These are phyloP conservation scores for Hemicordylus capensis DNA, from an alignment of 2,113 vertebrate genomes.

Conservation along the genomic window DNA sequence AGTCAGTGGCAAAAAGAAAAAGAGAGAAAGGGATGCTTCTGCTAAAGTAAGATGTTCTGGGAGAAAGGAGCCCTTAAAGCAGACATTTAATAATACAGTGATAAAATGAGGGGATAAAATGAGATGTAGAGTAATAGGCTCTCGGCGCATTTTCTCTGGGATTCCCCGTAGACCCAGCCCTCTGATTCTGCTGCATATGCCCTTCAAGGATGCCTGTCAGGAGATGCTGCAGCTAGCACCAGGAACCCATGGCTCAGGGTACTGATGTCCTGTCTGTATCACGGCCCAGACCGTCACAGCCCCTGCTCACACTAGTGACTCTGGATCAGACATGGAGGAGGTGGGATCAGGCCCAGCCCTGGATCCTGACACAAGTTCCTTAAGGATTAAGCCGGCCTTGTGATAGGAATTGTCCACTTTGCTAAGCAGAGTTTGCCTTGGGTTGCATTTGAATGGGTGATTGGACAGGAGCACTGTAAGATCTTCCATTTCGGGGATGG, in stretches of 20 bases:
- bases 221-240: background rate
- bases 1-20: conserved; percentile 31
- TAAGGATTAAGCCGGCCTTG: no score
- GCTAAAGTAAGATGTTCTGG: conserved; percentile 19
- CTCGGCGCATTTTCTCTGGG: background rate
- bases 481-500: no score
- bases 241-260: background rate
- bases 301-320: no score
- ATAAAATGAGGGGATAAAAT: conserved; percentile 29
- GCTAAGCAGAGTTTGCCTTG: no score
- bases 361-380: background rate
- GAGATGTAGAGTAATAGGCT: conserved; percentile 28
- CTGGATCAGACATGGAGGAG: background rate
- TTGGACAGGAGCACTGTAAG: no score
- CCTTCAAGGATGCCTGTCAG: background rate
- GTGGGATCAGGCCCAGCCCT: background rate
- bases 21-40: background rate
- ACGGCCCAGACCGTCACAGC: no score
- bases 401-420: no score
- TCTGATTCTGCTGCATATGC: background rate
- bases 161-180: background rate
- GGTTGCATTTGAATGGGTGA: no score
- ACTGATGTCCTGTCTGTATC: no score
- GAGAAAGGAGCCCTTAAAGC: conserved; percentile 33
- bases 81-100: conserved; percentile 29